Percentiles rank a stretch among this genome's conserved stretches.
Conservation (phyloP, 2,888 invertebrate genomes). For the Sesia apiformis region DNA sequence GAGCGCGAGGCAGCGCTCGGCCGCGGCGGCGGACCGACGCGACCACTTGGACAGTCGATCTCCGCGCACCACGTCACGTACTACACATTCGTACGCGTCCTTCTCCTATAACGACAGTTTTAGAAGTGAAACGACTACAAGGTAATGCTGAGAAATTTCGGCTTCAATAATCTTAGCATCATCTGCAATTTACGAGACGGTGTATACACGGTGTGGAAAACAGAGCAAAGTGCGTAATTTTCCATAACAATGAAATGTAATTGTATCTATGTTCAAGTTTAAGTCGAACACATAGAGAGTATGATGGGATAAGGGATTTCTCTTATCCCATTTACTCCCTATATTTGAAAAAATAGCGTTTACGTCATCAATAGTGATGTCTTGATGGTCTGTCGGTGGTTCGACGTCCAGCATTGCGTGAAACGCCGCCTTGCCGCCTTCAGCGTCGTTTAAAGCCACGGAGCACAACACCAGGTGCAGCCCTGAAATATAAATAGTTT, state of each 20-base stretch:
- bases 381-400: slow-evolving; percentile 58
- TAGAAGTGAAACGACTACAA: too few relatives aligned
- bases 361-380: slow-evolving; percentile 60
- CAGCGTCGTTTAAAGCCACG: slow-evolving; percentile 91
- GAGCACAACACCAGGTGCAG: slow-evolving; percentile 92
- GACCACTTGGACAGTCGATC: slow-evolving; percentile 64
- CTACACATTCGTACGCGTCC: slow-evolving; percentile 57
- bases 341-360: neutral
- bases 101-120: slow-evolving; percentile 33
- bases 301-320: too few relatives aligned
- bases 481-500: slow-evolving; percentile 57
- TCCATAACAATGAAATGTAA: too few relatives aligned
- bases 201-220: too few relatives aligned
- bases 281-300: too few relatives aligned
- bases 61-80: slow-evolving; percentile 61
- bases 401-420: slow-evolving; percentile 92
- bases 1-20: slow-evolving; percentile 60
- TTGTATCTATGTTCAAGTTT: too few relatives aligned
- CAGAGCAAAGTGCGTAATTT: too few relatives aligned
- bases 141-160: too few relatives aligned
- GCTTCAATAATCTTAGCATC: too few relatives aligned
- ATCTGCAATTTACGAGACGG: too few relatives aligned
- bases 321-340: too few relatives aligned
- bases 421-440: slow-evolving; percentile 95
- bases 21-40: slow-evolving; percentile 50